phyloP scores from a whole-genome alignment of 2,888 invertebrate species.

The Clanis bilineata region DNA sequence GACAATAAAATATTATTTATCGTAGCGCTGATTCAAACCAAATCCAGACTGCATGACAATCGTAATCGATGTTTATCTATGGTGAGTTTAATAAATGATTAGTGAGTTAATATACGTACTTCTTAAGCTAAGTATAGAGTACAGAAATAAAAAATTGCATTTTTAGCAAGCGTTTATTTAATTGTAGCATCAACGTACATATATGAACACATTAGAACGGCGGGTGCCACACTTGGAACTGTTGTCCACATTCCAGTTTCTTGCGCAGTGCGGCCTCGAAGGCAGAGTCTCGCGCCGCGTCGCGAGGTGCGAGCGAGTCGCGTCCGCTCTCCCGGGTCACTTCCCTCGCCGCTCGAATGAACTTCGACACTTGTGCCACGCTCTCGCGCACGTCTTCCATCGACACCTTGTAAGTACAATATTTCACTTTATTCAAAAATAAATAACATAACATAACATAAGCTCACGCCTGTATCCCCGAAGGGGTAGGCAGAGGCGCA shows the following conservation, averaged over 20 bases:
- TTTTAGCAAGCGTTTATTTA: conserved; percentile 40
- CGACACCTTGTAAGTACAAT: conserved; percentile 43
- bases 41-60: no score
- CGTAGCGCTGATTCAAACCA: no score
- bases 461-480: no score
- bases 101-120: not conserved
- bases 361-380: conserved; percentile 69
- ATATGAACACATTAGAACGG: conserved; percentile 71
- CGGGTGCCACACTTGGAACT: conserved; percentile 82
- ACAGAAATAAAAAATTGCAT: not conserved
- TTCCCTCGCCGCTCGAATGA: conserved; percentile 67
- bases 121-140: not conserved
- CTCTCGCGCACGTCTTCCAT: conserved; percentile 73
- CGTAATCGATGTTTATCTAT: no score
- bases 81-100: no score
- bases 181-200: conserved; percentile 27
- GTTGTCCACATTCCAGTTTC: conserved; percentile 78
- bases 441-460: no score
- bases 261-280: conserved; percentile 75
- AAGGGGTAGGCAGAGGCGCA: no score
- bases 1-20: no score
- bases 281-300: conserved; percentile 68
- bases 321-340: conserved; percentile 61
- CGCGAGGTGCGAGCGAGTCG: conserved; percentile 61
- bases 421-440: no score